Base-by-base conservation (phyloP, 2,888 invertebrate genomes). In the Boloria selene region DNA sequence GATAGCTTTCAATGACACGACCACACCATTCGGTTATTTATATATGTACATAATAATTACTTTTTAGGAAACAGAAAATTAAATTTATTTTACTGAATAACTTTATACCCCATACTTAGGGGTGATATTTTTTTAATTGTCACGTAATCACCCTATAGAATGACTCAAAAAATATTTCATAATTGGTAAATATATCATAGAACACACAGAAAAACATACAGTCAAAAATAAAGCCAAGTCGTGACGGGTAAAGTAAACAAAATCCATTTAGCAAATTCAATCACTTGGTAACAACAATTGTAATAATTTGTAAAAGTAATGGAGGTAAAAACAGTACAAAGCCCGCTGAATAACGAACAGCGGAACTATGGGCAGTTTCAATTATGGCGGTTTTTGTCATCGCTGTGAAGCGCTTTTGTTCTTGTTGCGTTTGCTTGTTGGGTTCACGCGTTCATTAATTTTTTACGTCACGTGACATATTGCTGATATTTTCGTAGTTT, bases 291-390 rank as follows among this genome's bases (percentile, higher is more conserved):
- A 56, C 56, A 56, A 56, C 45, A 56, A 22, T 22, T 45, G 56
- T 45, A 56, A 56, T 56, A 56, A 56, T 56, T 56, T 45, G 22
- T 45, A 56, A 56, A 56, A 56, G 44, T 45, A 45, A 38, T 38
- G 10, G 26, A 18, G 45, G 53, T 16, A 63, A 56, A 63, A 63
- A 63, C 44, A 42, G 42, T 26, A 44, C 54, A 65, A 65, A 64
- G 54, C 42, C 64, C 50, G 60, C 22, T 45, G 44, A 38, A 65
- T 53, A 65, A 50, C 54, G n/a, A 54, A 54, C 54, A 22, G 54
- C 54, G 42, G 53, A 65, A 65, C 65, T 65, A 54, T 52, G 65
- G 60, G 26, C 65, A 65, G 60, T 65, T 65, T 65, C 65, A 65
- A 65, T 65, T 65, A 65, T 49, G 49, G 16, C 54, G 22, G 49